A percentile compares a stretch with the other conserved stretches of the same genome.
These are phyloP conservation scores for Rhamnusium bicolor DNA, from an alignment of 2,888 invertebrate species.

Conservation along the genomic window DNA sequence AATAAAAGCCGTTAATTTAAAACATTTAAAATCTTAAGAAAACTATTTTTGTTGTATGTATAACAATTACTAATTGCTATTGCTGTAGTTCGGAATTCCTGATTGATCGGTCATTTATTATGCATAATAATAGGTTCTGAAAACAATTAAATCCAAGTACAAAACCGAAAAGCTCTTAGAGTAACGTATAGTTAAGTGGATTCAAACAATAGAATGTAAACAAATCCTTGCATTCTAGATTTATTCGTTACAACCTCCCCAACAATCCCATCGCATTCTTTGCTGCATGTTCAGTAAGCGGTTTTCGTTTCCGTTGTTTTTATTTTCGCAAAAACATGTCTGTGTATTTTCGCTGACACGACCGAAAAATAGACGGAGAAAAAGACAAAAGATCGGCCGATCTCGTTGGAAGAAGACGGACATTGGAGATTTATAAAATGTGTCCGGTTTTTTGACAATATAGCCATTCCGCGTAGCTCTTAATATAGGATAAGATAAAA, in stretches of 20 bases:
- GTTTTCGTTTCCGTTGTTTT: constrained; percentile 58
- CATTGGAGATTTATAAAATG: constrained; percentile 61
- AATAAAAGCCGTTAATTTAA: too few species aligned
- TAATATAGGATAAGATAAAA: constrained; percentile 61
- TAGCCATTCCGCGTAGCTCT: constrained; percentile 56
- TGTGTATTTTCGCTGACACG: constrained; percentile 53
- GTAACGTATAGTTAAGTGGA: constrained; percentile 48
- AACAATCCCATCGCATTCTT: constrained; percentile 62
- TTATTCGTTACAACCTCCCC: constrained; percentile 62
- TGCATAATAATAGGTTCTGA: constrained; percentile 19
- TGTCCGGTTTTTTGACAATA: constrained; percentile 63
- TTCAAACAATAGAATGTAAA: constrained; percentile 64
- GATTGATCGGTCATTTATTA: constrained; percentile 13
- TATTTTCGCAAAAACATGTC: constrained; percentile 58
- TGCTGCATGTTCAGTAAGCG: constrained; percentile 60
- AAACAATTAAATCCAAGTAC: constrained; percentile 29
- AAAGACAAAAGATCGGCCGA: constrained; percentile 30
- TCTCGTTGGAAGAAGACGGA: constrained; percentile 41
- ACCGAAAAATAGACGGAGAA: constrained; percentile 44
- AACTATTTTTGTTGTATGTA: too few species aligned
- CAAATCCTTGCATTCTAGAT: constrained; percentile 61
- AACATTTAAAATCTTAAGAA: too few species aligned
- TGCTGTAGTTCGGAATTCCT: not conserved
- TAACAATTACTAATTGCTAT: constrained; percentile 1
- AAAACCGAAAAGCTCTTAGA: constrained; percentile 37